Evolutionary conservation across 2,888 invertebrate genomes (phyloP), one percentile per base, ranked within the genome.

Genomic region (Caenorhabditis sp.): DNA sequence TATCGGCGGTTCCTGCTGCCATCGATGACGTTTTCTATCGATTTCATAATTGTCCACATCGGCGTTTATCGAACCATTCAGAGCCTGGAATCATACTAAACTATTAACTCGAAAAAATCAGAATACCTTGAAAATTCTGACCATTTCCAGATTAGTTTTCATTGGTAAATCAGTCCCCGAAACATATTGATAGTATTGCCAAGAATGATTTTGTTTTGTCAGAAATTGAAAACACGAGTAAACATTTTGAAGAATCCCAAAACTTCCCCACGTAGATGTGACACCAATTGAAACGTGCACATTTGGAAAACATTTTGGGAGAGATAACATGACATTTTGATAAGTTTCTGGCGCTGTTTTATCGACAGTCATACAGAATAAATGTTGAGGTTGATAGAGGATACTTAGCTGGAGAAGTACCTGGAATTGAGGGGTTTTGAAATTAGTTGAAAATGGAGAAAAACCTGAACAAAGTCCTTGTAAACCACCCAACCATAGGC

Each of bases 401-500:
- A 75, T 51, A 12, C 66, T 66, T 19, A 78, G 31, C 49, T 71
- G 63, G 57, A 66, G 69, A 27, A 76, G 27, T 0, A 76, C 68
- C 75, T 75, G 59, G 12, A 69, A 37, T 27, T 21, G 14, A 14
- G 17, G 17, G 14, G 55, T 1, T n/a, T n/a, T n/a, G n/a, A 10
- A 31, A 31, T 31, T 31, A 31, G 26, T 31, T 21, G 14, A 21
- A 37, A n/a, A 51, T 37, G 51, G 19, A 3, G 21, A 23, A 36
- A 43, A 27, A 77, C 67, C 60, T 78, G 76, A 1, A 70, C 68
- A 49, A 73, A 63, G 19, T 78, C 62, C 49, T 76, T 76, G 19
- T 78, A 78, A 17, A 78, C 76, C 14, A 78, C 68, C 17, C 72
- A 50, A 14, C 78, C 78, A 63, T 76, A 78, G 0, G 78, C 76